Evolutionary conservation across 2,888 invertebrate species (phyloP).

Genomic region (Drosophila tanythrix): DNA sequence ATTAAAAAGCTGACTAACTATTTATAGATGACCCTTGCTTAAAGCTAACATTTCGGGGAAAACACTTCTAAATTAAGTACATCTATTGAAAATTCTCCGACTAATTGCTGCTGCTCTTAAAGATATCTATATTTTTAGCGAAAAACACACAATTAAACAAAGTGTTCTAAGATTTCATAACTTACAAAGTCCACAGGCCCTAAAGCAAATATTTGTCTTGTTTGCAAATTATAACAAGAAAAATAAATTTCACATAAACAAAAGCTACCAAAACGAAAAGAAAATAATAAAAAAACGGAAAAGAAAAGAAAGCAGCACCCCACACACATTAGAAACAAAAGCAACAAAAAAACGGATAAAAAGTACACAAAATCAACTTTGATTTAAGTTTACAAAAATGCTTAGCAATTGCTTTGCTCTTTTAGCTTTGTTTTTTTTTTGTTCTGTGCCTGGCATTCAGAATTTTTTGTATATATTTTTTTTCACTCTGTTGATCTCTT

Average conservation of each 20-base stretch:
- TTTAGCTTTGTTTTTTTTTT: constrained; percentile 63
- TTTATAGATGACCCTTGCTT: not conserved
- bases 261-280: constrained; percentile 25
- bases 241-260: constrained; percentile 66
- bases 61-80: not conserved
- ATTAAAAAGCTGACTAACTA: constrained; percentile 5
- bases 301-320: constrained; percentile 38
- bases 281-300: constrained; percentile 15
- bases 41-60: not conserved
- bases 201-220: constrained; percentile 34
- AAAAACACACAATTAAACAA: constrained; percentile 36
- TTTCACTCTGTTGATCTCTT: constrained; percentile 52
- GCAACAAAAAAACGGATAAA: constrained; percentile 35
- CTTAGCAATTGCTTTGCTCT: constrained; percentile 77
- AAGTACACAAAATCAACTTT: constrained; percentile 75
- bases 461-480: constrained; percentile 17
- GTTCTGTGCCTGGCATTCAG: constrained; percentile 39
- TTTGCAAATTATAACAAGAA: constrained; percentile 64
- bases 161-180: constrained; percentile 30
- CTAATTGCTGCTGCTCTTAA: not conserved
- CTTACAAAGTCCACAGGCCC: constrained; percentile 10
- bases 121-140: not conserved
- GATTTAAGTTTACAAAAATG: constrained; percentile 81
- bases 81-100: not conserved
- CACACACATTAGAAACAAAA: constrained; percentile 58